Base-by-base conservation (phyloP, 2,888 invertebrate species). In the Spicauda simplicius region DNA sequence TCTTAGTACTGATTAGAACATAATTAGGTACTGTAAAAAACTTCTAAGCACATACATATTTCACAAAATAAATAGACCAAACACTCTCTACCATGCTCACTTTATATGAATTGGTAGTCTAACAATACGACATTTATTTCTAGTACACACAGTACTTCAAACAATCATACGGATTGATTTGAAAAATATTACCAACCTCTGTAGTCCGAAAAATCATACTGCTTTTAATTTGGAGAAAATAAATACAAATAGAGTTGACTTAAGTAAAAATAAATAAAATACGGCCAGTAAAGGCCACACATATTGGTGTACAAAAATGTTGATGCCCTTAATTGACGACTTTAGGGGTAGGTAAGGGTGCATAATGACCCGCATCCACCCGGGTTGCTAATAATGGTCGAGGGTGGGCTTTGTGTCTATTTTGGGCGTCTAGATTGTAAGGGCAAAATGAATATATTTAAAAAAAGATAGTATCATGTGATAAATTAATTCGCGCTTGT, bases 281-380 rank as follows among this genome's bases (percentile, higher is more conserved):
- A 45, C 12, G n/a, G n/a, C n/a, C 45, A 45, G 14, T 11, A 6
- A n/a, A n/a, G 45, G 45, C 11, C n/a, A 45, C 16, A n/a, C 45
- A n/a, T 45, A 45, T 25, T 25, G 20, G 25, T 12, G 3, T 12
- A 14, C 25, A 54, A 12, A 54, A 54, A 54, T 25, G 54, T 20
- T 54, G n/a, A 54, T 14, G 12, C 2, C 7, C 25, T 19, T 20
- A 54, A 54, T 54, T 54, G 25, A 54, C 0, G 20, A 25, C 14
- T 54, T 55, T 5, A 16, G 10, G 57, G 57, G 41, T 18, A 41
- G 8, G 19, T 14, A 57, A 57, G 57, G 57, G 57, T 57, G 57
- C 57, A 45, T 58, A 58, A 58, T 45, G 45, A 20, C 58, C 45
- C 58, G 20, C 45, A 58, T 58, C 45, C 45, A 57, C 41, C 37